phyloP scores from a whole-genome alignment of 2,888 invertebrate genomes.

The Neoaliturus tenellus region DNA sequence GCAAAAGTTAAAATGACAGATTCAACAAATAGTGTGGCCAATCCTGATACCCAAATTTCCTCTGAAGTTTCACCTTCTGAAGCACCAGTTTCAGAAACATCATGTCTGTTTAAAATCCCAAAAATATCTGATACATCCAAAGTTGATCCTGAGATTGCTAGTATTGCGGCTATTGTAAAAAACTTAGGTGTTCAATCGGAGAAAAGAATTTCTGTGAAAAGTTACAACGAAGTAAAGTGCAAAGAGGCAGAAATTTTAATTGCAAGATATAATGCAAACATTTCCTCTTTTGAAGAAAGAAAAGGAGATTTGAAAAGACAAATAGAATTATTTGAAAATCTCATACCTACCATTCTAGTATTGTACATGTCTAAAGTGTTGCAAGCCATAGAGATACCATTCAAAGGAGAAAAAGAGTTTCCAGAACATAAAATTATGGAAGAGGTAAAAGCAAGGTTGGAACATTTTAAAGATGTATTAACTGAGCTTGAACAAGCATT shows the following conservation, averaged over 20 bases:
- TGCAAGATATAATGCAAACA: not conserved
- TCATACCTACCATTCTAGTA: not conserved
- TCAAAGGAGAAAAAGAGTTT: not conserved
- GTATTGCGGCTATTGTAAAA: too few relatives aligned
- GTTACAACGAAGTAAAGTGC: not conserved
- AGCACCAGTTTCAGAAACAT: not conserved
- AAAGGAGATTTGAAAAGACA: not conserved
- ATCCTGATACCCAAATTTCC: too few relatives aligned
- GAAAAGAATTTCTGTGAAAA: too few relatives aligned
- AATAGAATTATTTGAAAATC: slow-evolving; percentile 25
- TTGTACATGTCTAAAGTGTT: slow-evolving; percentile 16
- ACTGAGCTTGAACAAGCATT: not conserved
- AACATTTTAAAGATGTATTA: slow-evolving; percentile 9
- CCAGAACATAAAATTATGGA: not conserved
- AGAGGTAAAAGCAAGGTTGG: not conserved
- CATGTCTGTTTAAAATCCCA: too few relatives aligned
- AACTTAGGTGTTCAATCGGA: too few relatives aligned
- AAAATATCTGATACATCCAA: too few relatives aligned
- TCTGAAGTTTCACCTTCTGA: too few relatives aligned
- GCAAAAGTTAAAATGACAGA: too few relatives aligned
- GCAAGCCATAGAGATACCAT: not conserved
- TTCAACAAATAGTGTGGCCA: too few relatives aligned
- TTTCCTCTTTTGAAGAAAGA: slow-evolving; percentile 6
- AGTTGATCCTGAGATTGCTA: too few relatives aligned
- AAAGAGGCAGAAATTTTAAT: slow-evolving; percentile 6